These are phyloP conservation scores for Zelleria hepariella DNA, from an alignment of 2,888 invertebrate species.

Conservation along the genomic window DNA sequence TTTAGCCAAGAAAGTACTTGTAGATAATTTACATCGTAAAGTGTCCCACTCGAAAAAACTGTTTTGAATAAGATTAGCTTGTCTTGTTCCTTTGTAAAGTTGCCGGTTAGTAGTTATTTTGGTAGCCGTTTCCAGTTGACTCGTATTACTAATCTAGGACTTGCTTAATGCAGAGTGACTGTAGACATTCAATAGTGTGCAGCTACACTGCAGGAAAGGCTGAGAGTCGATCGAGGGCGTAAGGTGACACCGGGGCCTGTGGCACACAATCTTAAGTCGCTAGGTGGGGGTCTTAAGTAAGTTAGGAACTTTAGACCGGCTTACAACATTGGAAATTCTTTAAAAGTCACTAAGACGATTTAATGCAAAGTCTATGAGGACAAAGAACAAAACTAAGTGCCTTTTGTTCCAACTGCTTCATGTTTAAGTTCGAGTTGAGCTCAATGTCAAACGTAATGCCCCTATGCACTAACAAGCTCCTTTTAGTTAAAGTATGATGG, in stretches of 20 bases:
- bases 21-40: neutral
- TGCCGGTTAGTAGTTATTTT: neutral
- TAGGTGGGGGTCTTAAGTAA: neutral
- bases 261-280: constrained; percentile 38
- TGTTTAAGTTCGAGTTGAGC: neutral
- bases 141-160: constrained; percentile 1
- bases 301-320: neutral
- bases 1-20: constrained; percentile 29
- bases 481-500: constrained; percentile 41
- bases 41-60: neutral
- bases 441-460: constrained; percentile 17
- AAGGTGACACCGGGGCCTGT: constrained; percentile 61
- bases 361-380: too few species aligned
- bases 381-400: neutral
- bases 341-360: neutral
- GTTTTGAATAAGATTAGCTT: neutral
- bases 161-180: constrained; percentile 37
- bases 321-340: constrained; percentile 9
- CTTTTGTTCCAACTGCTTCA: neutral
- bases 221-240: constrained; percentile 45
- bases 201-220: constrained; percentile 53
- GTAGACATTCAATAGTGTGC: constrained; percentile 64
- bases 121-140: neutral
- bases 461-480: constrained; percentile 29
- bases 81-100: neutral